Evolutionary conservation across 1,140 invertebrate genomes (phyloP).

Genomic region (Drosophila guanche): DNA sequence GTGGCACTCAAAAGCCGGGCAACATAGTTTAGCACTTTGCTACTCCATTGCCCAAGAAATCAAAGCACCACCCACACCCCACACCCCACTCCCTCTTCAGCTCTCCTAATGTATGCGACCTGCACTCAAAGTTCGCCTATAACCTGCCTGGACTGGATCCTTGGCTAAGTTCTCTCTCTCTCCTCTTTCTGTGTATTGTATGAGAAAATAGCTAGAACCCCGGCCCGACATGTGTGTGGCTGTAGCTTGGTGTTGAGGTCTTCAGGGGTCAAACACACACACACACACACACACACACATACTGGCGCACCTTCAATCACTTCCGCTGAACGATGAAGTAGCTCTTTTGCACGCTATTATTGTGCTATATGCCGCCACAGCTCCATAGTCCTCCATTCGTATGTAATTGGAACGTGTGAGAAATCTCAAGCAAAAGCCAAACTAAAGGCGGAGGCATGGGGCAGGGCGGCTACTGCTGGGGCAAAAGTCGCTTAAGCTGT

Average conservation of each 20-base stretch:
- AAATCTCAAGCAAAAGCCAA: slow-evolving; percentile 71
- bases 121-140: slow-evolving; percentile 75
- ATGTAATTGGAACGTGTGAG: slow-evolving; percentile 83
- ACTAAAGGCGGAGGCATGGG: slow-evolving; percentile 20
- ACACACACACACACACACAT: slow-evolving; percentile 44
- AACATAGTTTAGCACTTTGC: slow-evolving; percentile 83
- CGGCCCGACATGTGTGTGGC: slow-evolving; percentile 30
- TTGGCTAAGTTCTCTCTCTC: slow-evolving; percentile 20
- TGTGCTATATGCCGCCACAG: slow-evolving; percentile 50
- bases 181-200: slow-evolving; percentile 39
- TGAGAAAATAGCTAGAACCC: slow-evolving; percentile 54
- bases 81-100: not conserved
- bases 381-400: slow-evolving; percentile 16
- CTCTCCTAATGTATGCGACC: slow-evolving; percentile 70
- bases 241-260: slow-evolving; percentile 4
- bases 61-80: slow-evolving; percentile 50
- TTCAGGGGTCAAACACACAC: slow-evolving; percentile 29
- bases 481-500: slow-evolving; percentile 56
- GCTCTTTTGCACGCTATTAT: slow-evolving; percentile 83
- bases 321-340: slow-evolving; percentile 83
- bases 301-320: slow-evolving; percentile 80
- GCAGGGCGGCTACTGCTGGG: not conserved
- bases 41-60: slow-evolving; percentile 67
- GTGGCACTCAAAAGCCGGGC: slow-evolving; percentile 70
- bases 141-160: slow-evolving; percentile 35